Evolutionary conservation across 2,113 vertebrate genomes (phyloP), one percentile per base, ranked within the genome.

Genomic region (Corythaixoides concolor): DNA sequence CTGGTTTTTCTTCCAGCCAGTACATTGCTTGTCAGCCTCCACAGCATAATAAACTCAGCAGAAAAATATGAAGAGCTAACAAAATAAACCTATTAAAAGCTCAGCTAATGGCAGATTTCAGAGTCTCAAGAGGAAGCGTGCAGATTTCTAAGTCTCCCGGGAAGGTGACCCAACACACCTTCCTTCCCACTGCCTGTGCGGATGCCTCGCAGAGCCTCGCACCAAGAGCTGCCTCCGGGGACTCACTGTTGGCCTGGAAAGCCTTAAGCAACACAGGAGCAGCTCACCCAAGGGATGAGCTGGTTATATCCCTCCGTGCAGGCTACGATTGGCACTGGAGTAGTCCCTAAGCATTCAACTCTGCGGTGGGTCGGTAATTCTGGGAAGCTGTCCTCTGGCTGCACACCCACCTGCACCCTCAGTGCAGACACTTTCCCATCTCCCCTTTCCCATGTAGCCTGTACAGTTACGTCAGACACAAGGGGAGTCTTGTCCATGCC

Each of bases 51-150:
- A 74, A 85, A 59, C 30, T 77, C 73, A 49, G 50, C 26, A 77
- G 58, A 67, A 87, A 32, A 73, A 33, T 22, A n/a, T 1, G 10
- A 82, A 67, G 37, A 67, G 19, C 75, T 89, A 82, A 56, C 50
- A 83, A 78, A 95, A 87, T 69, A 70, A 85, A 94, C 56, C 32
- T 64, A 20, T 88, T 93, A 47, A 70, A 85, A 91, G 23, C 22
- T 90, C 52, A 83, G 60, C 62, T 88, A 69, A 53, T 47, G 49
- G 53, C 75, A 94, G 52, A 79, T 62, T 79, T 86, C 58, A 1
- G n/a, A 74, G 32, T 64, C 89, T 78, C 8, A 1, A 35, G 59
- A 55, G 58, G 87, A 85, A 47, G 28, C 2, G 1, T 50, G 23
- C 49, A 30, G 67, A n/a, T 77, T 37, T 58, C 67, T 47, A 5